Base-by-base conservation (phyloP, 2,888 invertebrate genomes). In the Atrina japonica region DNA sequence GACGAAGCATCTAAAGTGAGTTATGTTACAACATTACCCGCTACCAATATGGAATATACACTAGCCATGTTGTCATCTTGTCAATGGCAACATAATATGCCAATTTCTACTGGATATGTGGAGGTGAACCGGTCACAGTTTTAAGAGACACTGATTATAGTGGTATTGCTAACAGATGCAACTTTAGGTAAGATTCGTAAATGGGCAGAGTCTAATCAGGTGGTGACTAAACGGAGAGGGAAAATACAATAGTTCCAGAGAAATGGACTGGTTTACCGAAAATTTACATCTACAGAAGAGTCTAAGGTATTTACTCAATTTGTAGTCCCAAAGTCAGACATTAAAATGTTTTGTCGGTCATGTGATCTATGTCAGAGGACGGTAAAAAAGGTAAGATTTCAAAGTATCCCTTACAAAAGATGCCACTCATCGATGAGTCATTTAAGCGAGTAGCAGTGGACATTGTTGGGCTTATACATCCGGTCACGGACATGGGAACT, bases 401-500 rank as follows among this genome's bases (percentile, higher is more conserved):
- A 3, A 76, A 52, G 53, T 72, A 47, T 11, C 74, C 73, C 29
- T 21, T 76, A 21, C 18, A 50, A 18, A 58, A 59, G 5, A 70
- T 72, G 50, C 72, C 81, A 21, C 11, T 76, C 1, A 75, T 78
- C 21, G 76, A 75, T 35, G 47, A 45, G 11, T 73, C 76, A 5
- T 78, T 77, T 40, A 49, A 49, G 35, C n/a, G 79, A 11, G 76
- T 77, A 1, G 74, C 73, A 18, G 70, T 82, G 5, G 82, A 83
- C 67, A 40, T 82, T 2, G 47, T 79, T 23, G 80, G 80, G 35
- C 80, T 78, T 18, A 70, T 83, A 29, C 23, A 65, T n/a, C n/a
- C n/a, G n/a, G n/a, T n/a, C n/a, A n/a, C n/a, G n/a, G 81, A 83
- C 52, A 55, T 64, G 29, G 81, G 79, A 7, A 67, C 74, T n/a